These are phyloP conservation scores for Sporophila hypoxantha DNA, from an alignment of 2,113 vertebrate species.

Conservation along the genomic window DNA sequence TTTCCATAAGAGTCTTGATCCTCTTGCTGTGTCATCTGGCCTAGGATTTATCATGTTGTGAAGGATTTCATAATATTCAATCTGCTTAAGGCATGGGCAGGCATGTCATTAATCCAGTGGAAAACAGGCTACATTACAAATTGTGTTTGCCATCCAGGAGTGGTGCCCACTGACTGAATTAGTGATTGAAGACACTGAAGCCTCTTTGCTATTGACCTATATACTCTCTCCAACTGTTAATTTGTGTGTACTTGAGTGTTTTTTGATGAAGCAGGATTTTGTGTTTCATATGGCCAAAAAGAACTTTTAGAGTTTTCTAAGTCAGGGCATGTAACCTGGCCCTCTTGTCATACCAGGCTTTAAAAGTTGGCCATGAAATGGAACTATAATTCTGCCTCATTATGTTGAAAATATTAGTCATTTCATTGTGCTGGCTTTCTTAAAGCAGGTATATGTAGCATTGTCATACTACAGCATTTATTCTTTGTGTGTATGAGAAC, in stretches of 20 bases:
- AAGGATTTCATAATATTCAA: slow-evolving; percentile 52
- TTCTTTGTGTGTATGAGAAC: background rate
- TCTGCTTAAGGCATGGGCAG: slow-evolving; percentile 35
- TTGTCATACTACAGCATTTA: background rate
- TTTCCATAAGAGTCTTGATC: background rate
- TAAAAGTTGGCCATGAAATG: background rate
- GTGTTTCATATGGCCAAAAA: background rate
- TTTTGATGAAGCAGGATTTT: background rate
- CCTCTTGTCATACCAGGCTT: background rate
- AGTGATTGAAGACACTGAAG: background rate
- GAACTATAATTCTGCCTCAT: background rate
- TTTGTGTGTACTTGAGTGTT: background rate
- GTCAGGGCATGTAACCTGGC: background rate
- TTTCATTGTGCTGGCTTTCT: background rate
- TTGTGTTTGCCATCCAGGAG: background rate
- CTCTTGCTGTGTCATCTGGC: slow-evolving; percentile 28
- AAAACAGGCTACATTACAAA: slow-evolving; percentile 17
- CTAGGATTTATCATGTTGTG: slow-evolving; percentile 38
- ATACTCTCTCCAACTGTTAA: background rate
- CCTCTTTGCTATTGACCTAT: background rate
- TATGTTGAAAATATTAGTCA: background rate
- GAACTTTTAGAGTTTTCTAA: background rate
- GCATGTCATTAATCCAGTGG: slow-evolving; percentile 11
- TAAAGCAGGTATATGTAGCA: background rate
- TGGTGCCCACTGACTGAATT: background rate